Percentiles rank a stretch among this genome's conserved stretches.
Evolutionary conservation across 2,797 vertebrate genomes (phyloP).

Genomic region (Thamnophis elegans): DNA sequence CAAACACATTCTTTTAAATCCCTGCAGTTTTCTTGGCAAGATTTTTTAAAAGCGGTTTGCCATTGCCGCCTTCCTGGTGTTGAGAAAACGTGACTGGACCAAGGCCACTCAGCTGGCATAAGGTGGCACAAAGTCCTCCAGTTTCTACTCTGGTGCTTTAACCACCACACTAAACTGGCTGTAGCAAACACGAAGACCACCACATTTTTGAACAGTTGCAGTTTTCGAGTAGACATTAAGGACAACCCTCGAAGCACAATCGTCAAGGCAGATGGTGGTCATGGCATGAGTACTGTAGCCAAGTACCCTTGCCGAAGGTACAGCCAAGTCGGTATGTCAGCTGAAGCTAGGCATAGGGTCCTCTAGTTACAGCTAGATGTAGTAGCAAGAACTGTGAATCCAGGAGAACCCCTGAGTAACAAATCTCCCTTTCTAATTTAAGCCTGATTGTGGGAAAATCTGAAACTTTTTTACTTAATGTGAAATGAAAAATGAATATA

Average conservation of each 20-base stretch:
- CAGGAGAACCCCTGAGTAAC: background rate
- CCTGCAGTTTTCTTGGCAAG: background rate
- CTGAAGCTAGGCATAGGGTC: background rate
- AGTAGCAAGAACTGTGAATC: background rate
- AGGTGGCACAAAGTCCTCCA: background rate
- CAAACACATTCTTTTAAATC: background rate
- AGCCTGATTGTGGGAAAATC: background rate
- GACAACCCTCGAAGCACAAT: background rate
- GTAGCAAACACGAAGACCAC: background rate
- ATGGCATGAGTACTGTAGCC: background rate
- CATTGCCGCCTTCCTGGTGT: background rate
- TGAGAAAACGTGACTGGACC: background rate
- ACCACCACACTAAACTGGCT: background rate
- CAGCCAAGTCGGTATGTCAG: background rate
- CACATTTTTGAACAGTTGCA: background rate
- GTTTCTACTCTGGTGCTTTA: background rate
- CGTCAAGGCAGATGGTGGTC: background rate
- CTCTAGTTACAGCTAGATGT: background rate
- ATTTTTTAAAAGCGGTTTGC: background rate
- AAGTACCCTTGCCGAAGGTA: background rate
- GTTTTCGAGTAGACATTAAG: background rate
- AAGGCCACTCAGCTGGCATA: background rate
- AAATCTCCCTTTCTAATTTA: background rate
- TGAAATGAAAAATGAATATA: background rate
- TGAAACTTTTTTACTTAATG: background rate